Percentiles rank a stretch among this genome's conserved stretches.
These are phyloP conservation scores for Andrena praecox DNA, from an alignment of 2,888 invertebrate species.

Conservation along the genomic window DNA sequence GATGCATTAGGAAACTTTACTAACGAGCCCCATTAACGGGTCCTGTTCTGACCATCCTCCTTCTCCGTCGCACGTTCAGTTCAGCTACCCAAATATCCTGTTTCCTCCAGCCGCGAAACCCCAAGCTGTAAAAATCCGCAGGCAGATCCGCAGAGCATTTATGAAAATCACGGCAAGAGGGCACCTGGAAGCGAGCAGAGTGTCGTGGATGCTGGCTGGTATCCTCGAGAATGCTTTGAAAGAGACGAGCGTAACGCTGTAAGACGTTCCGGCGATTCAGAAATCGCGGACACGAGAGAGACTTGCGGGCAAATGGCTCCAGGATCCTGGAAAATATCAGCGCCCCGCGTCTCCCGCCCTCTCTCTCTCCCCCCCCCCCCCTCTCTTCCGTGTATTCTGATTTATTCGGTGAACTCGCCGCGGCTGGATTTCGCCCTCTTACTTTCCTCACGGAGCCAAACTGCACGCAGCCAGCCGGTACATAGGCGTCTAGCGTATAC, in stretches of 20 bases:
- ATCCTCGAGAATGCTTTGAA: conserved; percentile 7
- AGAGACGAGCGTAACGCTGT: background rate
- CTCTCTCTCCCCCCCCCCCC: no score
- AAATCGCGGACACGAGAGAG: conserved; percentile 11
- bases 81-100: no score
- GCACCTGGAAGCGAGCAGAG: background rate
- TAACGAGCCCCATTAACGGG: no score
- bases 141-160: background rate
- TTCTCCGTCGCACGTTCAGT: no score
- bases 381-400: conserved; percentile 69
- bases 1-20: no score
- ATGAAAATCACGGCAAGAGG: background rate
- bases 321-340: conserved; percentile 40
- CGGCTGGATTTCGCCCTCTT: conserved; percentile 51
- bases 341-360: background rate
- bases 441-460: conserved; percentile 19
- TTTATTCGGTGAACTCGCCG: conserved; percentile 74
- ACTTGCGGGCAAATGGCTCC: conserved; percentile 28
- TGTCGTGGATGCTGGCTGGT: background rate
- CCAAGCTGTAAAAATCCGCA: background rate
- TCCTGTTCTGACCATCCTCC: no score
- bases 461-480: conserved; percentile 23
- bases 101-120: background rate
- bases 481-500: conserved; percentile 38
- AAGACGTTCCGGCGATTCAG: conserved; percentile 17